Conservation (phyloP, 2,113 vertebrate species). For the Cyprinus carpio region DNA sequence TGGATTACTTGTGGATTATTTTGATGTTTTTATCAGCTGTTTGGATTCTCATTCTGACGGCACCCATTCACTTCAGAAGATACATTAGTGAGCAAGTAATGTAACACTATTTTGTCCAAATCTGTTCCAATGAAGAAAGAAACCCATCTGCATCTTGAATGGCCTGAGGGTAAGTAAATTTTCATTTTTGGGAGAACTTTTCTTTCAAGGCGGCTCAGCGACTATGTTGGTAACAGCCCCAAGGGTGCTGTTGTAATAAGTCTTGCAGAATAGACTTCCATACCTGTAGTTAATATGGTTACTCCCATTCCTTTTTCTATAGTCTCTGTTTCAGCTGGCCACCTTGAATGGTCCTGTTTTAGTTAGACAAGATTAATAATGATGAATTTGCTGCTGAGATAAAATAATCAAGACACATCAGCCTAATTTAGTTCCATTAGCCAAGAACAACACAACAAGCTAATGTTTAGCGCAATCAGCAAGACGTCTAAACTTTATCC, state of each 20-base stretch:
- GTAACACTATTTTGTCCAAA: background rate
- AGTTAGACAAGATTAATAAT: background rate
- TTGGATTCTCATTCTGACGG: background rate
- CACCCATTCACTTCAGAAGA: background rate
- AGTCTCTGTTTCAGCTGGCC: background rate
- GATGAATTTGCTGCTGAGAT: conserved; percentile 16
- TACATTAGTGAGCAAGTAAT: too few species aligned
- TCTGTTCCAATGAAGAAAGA: background rate
- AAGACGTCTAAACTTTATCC: background rate
- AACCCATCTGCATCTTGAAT: background rate
- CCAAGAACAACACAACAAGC: conserved; percentile 1
- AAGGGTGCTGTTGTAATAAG: background rate
- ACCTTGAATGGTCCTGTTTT: background rate
- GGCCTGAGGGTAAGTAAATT: background rate
- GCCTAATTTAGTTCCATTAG: conserved; percentile 32
- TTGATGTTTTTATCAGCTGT: background rate
- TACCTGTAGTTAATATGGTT: background rate
- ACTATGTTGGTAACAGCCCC: background rate
- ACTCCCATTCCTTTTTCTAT: background rate
- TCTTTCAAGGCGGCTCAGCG: background rate
- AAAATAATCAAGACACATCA: conserved; percentile 35
- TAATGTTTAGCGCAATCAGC: background rate
- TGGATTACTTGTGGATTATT: background rate
- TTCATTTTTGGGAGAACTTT: background rate
- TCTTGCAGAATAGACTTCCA: background rate